Evolutionary conservation across 2,113 vertebrate genomes (phyloP).

Genomic region (Ploceus nigricollis): DNA sequence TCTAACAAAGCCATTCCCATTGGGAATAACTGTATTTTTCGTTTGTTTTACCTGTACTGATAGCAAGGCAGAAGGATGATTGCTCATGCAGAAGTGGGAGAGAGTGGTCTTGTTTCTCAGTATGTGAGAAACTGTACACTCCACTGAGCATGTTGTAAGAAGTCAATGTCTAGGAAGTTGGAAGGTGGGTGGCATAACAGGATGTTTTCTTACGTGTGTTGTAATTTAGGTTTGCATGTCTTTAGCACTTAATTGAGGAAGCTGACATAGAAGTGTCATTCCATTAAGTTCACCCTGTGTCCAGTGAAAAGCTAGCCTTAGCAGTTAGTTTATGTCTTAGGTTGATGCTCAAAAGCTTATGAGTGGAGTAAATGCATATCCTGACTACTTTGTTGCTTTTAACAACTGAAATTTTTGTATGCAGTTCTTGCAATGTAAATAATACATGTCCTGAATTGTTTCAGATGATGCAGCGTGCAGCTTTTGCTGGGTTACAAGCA

Average conservation of each 20-base stretch:
- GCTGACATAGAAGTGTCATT: background rate
- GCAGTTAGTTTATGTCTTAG: background rate
- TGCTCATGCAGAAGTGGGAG: rapidly evolving
- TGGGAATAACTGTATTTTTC: background rate
- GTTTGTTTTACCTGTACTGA: background rate
- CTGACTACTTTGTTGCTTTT: background rate
- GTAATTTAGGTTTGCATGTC: background rate
- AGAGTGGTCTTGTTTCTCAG: background rate
- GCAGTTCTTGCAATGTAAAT: background rate
- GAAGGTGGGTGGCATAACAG: background rate
- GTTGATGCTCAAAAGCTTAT: background rate
- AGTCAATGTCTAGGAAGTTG: background rate
- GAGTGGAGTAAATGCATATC: background rate
- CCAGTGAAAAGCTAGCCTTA: background rate
- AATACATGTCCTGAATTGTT: background rate
- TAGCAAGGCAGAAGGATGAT: background rate
- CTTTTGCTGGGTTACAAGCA: background rate
- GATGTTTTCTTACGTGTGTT: rapidly evolving
- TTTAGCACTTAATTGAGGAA: background rate
- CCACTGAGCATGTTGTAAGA: background rate
- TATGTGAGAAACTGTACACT: background rate
- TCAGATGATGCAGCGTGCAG: rapidly evolving
- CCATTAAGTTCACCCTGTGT: background rate
- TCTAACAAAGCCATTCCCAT: background rate
- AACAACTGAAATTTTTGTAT: background rate